These are phyloP conservation scores for Chymomyza caudatula DNA, from an alignment of 2,888 invertebrate species.

Conservation along the genomic window DNA sequence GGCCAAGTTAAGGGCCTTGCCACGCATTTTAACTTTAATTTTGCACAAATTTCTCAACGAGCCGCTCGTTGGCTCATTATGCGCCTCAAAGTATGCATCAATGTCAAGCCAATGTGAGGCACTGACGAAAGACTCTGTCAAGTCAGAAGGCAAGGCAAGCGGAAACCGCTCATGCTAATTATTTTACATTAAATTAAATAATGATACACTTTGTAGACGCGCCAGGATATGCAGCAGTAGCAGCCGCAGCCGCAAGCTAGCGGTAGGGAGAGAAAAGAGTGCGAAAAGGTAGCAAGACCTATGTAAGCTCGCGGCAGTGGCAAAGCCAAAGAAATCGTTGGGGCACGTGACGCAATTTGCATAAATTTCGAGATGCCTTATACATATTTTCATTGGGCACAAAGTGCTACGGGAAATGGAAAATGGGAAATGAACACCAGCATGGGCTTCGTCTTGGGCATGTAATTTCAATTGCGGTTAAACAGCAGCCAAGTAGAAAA, in stretches of 20 bases:
- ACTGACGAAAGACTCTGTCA: not conserved
- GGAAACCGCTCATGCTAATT: constrained; percentile 71
- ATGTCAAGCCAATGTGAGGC: constrained; percentile 44
- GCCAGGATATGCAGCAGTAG: constrained; percentile 10
- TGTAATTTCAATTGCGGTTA: constrained; percentile 73
- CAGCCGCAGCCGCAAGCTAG: not conserved
- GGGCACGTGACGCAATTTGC: constrained; percentile 77
- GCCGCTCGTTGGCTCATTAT: constrained; percentile 23
- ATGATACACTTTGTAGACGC: constrained; percentile 75
- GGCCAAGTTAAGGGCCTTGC: not conserved
- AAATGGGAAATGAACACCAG: not conserved
- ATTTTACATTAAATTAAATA: constrained; percentile 79
- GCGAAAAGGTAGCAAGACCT: not conserved
- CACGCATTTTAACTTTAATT: constrained; percentile 1
- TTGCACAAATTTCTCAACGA: constrained; percentile 10
- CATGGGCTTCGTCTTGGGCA: constrained; percentile 55
- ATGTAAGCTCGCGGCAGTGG: not conserved
- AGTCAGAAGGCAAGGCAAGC: constrained; percentile 13
- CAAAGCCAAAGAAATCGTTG: constrained; percentile 62
- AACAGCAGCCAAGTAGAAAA: constrained; percentile 71
- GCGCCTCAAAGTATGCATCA: constrained; percentile 50
- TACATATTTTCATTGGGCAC: constrained; percentile 12
- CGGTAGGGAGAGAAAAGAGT: not conserved
- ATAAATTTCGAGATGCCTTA: constrained; percentile 65
- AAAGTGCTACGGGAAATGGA: not conserved